Evolutionary conservation across 2,113 vertebrate species (phyloP).

Genomic region (Tonatia bakeri): DNA sequence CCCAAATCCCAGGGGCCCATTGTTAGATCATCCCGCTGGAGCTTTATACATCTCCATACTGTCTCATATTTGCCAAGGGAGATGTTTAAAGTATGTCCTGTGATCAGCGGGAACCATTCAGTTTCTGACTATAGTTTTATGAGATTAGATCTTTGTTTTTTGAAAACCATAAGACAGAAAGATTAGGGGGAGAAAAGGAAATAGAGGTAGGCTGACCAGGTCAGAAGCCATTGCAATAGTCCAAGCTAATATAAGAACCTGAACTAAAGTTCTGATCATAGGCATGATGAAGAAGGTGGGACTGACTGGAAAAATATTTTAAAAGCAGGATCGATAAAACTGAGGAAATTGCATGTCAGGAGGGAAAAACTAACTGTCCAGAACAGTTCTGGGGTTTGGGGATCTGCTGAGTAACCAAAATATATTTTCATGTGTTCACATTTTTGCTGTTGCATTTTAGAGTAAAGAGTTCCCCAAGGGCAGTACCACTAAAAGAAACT

Average conservation of each 20-base stretch:
- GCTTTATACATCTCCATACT: neutral
- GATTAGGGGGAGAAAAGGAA: neutral
- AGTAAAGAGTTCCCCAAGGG: neutral
- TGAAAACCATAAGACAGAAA: neutral
- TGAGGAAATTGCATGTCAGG: neutral
- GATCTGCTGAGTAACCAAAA: neutral
- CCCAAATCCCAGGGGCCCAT: neutral
- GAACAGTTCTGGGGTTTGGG: neutral
- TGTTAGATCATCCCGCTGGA: neutral
- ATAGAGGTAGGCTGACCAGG: neutral
- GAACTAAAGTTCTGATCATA: neutral
- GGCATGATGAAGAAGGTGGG: neutral
- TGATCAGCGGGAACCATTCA: neutral
- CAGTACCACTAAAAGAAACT: neutral
- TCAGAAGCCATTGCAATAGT: neutral
- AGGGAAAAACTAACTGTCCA: neutral
- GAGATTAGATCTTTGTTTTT: neutral
- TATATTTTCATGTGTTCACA: neutral
- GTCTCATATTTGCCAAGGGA: neutral
- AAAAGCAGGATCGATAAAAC: neutral
- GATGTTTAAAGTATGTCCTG: neutral
- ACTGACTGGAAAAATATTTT: neutral
- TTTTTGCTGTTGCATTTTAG: conserved; percentile 27
- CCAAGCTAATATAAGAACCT: neutral
- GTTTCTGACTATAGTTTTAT: neutral